Evolutionary conservation across 1,140 invertebrate species (phyloP).

Genomic region (Calliphora vicina): DNA sequence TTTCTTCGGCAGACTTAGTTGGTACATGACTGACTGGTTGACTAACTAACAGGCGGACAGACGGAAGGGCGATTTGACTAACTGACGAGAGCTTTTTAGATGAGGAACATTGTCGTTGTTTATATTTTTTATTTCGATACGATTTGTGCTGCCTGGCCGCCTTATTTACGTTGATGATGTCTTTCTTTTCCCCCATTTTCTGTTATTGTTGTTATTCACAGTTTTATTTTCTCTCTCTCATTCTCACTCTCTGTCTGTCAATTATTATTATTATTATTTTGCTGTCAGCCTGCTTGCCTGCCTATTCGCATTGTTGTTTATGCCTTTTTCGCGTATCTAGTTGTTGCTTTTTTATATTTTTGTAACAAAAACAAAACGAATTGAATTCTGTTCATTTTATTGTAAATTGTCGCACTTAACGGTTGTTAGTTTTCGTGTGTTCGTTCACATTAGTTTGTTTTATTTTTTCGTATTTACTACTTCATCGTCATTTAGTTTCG

Average conservation of each 20-base stretch:
- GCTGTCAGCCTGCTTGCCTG: background rate
- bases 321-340: background rate
- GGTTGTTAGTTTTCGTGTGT: constrained; percentile 24
- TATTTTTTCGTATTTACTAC: background rate
- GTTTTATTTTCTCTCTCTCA: background rate
- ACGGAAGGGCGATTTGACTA: background rate
- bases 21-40: background rate
- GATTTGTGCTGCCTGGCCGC: background rate
- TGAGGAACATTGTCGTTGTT: too few relatives aligned
- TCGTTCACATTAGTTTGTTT: background rate
- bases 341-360: background rate
- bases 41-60: background rate
- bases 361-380: constrained; percentile 2
- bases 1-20: background rate
- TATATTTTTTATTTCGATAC: background rate
- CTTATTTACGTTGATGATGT: background rate
- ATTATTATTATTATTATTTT: background rate
- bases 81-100: too few relatives aligned
- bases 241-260: background rate
- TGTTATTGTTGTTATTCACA: background rate
- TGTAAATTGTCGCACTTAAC: constrained; percentile 33
- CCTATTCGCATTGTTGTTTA: background rate
- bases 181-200: background rate
- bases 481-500: too few relatives aligned
- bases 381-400: constrained; percentile 19